Evolutionary conservation across 2,888 invertebrate species (phyloP).

Genomic region (Acrobeloides nanus): DNA sequence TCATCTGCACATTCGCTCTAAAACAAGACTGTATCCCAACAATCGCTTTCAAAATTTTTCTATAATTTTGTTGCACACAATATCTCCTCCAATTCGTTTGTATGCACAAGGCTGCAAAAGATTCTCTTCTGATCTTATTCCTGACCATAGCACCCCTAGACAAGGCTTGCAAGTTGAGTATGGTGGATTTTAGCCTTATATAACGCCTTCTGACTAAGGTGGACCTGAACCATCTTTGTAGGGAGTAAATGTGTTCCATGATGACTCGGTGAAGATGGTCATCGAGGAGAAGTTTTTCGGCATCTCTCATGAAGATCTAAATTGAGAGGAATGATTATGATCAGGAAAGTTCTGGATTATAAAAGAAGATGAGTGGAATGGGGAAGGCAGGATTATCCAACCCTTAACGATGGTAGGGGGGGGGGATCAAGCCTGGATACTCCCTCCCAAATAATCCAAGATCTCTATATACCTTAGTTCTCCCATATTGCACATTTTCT

Average conservation of each 20-base stretch:
- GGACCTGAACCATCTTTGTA: conserved; percentile 73
- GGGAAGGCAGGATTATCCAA: not conserved
- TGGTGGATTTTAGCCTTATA: conserved; percentile 66
- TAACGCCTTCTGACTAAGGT: conserved; percentile 72
- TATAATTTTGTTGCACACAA: conserved; percentile 65
- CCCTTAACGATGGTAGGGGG: not conserved
- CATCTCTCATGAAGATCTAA: conserved; percentile 77
- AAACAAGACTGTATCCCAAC: conserved; percentile 64
- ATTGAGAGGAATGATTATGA: conserved; percentile 3
- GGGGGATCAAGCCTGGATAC: conserved; percentile 4
- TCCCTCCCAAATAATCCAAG: not conserved
- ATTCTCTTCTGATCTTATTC: conserved; percentile 56
- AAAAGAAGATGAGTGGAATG: too few relatives aligned
- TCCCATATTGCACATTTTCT: conserved; percentile 81
- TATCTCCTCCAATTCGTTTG: conserved; percentile 74
- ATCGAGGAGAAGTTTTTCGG: conserved; percentile 83
- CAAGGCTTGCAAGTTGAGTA: conserved; percentile 68
- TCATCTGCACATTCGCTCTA: conserved; percentile 18
- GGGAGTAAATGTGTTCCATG: conserved; percentile 79
- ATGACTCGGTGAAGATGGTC: conserved; percentile 78
- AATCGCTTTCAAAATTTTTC: conserved; percentile 59
- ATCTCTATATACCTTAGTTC: conserved; percentile 67
- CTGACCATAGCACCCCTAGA: conserved; percentile 65
- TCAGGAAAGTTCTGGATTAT: not conserved
- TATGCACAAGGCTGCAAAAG: conserved; percentile 62